Evolutionary conservation across 2,113 vertebrate genomes (phyloP).

Genomic region (Tragelaphus scriptus): DNA sequence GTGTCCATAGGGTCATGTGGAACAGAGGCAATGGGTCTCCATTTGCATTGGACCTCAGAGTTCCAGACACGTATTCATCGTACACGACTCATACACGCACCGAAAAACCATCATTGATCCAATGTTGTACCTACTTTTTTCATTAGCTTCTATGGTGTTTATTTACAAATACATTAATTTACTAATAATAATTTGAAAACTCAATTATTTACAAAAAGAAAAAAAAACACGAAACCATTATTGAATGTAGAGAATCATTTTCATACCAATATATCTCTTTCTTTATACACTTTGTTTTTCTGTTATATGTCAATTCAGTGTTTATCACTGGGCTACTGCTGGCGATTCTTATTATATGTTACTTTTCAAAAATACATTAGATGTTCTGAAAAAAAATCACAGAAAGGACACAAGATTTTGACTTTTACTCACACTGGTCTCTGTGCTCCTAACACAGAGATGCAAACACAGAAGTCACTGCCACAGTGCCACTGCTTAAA

Average conservation of each 20-base stretch:
- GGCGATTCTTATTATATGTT: background rate
- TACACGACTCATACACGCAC: fast-evolving
- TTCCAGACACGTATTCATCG: background rate
- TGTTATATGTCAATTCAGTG: background rate
- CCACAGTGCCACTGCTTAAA: fast-evolving
- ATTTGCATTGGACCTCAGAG: background rate
- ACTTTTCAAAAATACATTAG: background rate
- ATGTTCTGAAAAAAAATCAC: background rate
- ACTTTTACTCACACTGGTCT: background rate
- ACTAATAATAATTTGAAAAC: background rate
- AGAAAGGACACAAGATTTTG: background rate
- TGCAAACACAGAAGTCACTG: fast-evolving
- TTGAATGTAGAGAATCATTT: background rate
- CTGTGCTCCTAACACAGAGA: background rate
- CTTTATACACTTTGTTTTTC: background rate
- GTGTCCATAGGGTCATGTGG: background rate
- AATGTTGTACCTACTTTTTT: background rate
- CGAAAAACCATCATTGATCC: background rate
- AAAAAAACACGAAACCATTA: background rate
- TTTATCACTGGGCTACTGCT: background rate
- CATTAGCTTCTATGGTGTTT: background rate
- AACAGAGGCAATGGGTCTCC: background rate
- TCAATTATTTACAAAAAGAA: background rate
- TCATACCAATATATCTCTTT: background rate
- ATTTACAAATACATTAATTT: background rate